Evolutionary conservation across 2,113 vertebrate species (phyloP), one percentile per base, ranked within the genome.

Genomic region (Gorsachius goisagi): DNA sequence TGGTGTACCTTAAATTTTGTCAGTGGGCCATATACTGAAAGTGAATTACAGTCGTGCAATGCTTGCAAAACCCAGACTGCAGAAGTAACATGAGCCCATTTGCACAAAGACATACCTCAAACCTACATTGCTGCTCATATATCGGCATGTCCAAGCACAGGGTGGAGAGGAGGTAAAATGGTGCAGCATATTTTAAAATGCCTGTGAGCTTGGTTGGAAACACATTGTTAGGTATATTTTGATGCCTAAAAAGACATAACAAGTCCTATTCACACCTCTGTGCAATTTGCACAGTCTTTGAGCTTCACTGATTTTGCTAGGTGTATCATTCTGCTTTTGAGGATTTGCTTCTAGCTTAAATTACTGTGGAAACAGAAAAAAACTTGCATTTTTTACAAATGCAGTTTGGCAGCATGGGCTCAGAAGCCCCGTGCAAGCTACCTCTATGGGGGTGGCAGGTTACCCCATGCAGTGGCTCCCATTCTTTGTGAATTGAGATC

Each of bases 221-320:
- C 79, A 93, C 45, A 53, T 80, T 81, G 66, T 89, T 89, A 97
- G 60, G 74, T 45, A 37, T 77, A 90, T 96, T 95, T 93, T 92
- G 62, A 89, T 90, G 77, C 50, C 94, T 92, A 87, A 89, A 82
- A 93, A 92, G 80, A 78, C 64, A 37, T 84, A 88, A 89, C 60
- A 89, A 88, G 83, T 63, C 86, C 83, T 90, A 78, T 89, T 97
- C 83, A 90, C 84, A 88, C 72, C 85, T 91, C 79, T 47, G 78
- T 83, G 95, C 92, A 96, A 92, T 95, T 88, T 94, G 85, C 62
- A 88, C 45, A 58, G 91, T 44, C 90, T 93, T 83, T 94, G 88
- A 95, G 85, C 69, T 90, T 92, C 85, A 63, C 74, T 95, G 76
- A 85, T 95, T 92, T 89, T 91, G 52, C 88, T 82, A 88, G 80